Percentiles rank a stretch among this genome's conserved stretches.
Conservation (phyloP, 2,888 invertebrate genomes). For the Amiota mariae region DNA sequence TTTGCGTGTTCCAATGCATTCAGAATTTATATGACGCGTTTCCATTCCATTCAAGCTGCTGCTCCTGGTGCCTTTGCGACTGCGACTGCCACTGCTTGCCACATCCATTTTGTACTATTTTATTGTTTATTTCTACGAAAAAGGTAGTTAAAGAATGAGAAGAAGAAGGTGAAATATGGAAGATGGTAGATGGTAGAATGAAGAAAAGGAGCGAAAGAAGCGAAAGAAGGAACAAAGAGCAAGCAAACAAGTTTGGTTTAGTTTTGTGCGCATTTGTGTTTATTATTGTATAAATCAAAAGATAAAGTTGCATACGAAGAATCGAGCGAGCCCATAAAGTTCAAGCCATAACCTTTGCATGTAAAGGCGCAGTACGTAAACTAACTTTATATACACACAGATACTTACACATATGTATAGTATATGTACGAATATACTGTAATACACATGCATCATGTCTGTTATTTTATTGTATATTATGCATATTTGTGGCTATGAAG, state of each 20-base stretch:
- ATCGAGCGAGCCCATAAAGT: slow-evolving; percentile 3
- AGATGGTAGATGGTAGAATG: too few relatives aligned
- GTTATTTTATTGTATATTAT: slow-evolving; percentile 52
- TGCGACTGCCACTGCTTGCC: neutral
- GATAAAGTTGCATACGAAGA: slow-evolving; percentile 48
- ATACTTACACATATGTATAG: slow-evolving; percentile 38
- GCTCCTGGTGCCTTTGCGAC: slow-evolving; percentile 2
- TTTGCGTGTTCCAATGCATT: slow-evolving; percentile 60
- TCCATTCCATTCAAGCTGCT: neutral
- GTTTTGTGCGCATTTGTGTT: slow-evolving; percentile 55
- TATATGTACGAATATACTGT: neutral
- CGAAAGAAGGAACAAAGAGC: neutral
- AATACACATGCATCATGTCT: slow-evolving; percentile 44
- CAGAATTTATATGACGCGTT: slow-evolving; percentile 19
- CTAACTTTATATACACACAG: slow-evolving; percentile 43
- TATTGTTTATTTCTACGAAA: slow-evolving; percentile 2
- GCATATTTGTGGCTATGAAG: slow-evolving; percentile 7
- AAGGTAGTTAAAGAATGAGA: neutral
- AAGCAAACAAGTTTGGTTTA: slow-evolving; percentile 15
- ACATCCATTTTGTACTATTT: neutral
- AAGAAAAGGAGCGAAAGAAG: neutral
- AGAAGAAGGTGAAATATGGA: neutral
- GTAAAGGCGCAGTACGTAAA: slow-evolving; percentile 46
- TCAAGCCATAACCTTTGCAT: slow-evolving; percentile 46
- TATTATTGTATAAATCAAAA: slow-evolving; percentile 64